Evolutionary conservation across 2,797 vertebrate species (phyloP).

Genomic region (Lophotriccus pileatus): DNA sequence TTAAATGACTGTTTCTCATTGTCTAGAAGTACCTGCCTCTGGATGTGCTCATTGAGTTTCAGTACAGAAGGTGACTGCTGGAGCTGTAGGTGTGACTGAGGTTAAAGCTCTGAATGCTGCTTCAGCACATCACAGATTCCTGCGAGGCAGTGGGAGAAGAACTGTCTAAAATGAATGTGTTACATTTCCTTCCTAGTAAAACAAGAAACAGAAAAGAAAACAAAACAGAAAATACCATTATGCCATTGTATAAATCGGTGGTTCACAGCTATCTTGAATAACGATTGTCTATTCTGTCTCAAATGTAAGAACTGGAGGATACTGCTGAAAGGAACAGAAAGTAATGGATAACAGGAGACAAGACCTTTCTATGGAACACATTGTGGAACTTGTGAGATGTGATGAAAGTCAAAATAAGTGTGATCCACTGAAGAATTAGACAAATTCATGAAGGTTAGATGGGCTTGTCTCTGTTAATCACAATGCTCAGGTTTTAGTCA

Average conservation of each 20-base stretch:
- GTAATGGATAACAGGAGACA: not conserved
- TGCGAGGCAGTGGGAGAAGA: not conserved
- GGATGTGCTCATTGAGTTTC: not conserved
- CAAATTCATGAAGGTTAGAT: not conserved
- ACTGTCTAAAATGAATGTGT: not conserved
- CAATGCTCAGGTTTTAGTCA: not conserved
- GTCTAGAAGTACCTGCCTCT: not conserved
- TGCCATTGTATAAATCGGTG: not conserved
- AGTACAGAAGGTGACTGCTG: not conserved
- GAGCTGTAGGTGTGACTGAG: not conserved
- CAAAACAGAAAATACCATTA: not conserved
- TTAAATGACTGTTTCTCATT: not conserved
- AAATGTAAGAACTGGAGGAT: not conserved
- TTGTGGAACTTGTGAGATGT: not conserved
- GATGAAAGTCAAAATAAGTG: not conserved
- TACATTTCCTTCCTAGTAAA: not conserved
- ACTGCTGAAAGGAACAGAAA: not conserved
- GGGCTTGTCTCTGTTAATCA: not conserved
- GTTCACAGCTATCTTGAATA: not conserved
- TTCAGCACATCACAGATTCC: not conserved
- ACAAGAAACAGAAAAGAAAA: not conserved
- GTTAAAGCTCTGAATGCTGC: not conserved
- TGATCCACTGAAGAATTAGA: not conserved
- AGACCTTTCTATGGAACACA: not conserved
- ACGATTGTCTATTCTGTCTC: not conserved